These are phyloP conservation scores for Notospermus geniculatus DNA, from an alignment of 1,140 invertebrate genomes.

Conservation along the genomic window DNA sequence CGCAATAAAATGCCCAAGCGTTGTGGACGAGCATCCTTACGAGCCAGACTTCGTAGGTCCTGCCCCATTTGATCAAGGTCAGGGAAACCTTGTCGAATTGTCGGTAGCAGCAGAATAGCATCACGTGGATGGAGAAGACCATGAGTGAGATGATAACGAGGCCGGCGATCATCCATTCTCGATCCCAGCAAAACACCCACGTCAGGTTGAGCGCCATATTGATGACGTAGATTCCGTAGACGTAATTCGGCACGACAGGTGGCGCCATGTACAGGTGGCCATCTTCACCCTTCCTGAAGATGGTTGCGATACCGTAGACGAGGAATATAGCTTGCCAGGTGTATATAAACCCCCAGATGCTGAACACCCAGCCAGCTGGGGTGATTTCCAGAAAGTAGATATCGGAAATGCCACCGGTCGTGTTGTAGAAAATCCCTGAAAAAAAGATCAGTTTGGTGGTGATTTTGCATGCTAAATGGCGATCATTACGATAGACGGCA, in stretches of 20 bases:
- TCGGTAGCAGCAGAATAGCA: conserved; percentile 5
- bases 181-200: conserved; percentile 40
- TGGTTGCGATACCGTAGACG: conserved; percentile 32
- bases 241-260: conserved; percentile 19
- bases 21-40: conserved; percentile 48
- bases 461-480: too few relatives aligned
- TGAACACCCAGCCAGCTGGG: conserved; percentile 44
- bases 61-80: conserved; percentile 11
- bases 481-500: too few relatives aligned
- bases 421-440: conserved; percentile 38
- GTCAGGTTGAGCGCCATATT: conserved; percentile 34
- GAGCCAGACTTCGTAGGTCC: conserved; percentile 33
- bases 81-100: conserved; percentile 6
- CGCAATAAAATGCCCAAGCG: conserved; percentile 45
- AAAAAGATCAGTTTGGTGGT: conserved; percentile 11
- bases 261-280: conserved; percentile 34
- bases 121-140: conserved; percentile 15
- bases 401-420: conserved; percentile 34
- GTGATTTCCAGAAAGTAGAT: conserved; percentile 38
- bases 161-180: not conserved
- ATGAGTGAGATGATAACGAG: conserved; percentile 13
- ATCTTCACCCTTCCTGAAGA: conserved; percentile 29
- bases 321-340: conserved; percentile 37
- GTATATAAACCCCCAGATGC: conserved; percentile 49
- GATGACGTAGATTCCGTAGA: conserved; percentile 32